phyloP scores from a whole-genome alignment of 2,113 vertebrate species.

The Felis catus region DNA sequence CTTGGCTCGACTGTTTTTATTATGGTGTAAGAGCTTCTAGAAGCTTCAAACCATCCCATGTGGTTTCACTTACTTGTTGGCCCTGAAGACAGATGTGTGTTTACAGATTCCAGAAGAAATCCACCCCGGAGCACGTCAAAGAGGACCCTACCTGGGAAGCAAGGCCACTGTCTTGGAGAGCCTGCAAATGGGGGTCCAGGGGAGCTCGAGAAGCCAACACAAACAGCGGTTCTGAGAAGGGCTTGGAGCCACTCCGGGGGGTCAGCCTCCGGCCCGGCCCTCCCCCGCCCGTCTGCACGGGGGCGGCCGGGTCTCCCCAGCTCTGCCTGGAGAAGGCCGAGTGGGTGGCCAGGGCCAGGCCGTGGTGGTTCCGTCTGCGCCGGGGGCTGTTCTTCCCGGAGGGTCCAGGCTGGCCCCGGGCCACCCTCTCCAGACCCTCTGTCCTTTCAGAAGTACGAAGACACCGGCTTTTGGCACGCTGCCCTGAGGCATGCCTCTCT shows the following conservation, averaged over 20 bases:
- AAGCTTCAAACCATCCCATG: not conserved
- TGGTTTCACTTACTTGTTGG: not conserved
- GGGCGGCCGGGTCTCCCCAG: not conserved
- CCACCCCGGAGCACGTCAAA: accelerated
- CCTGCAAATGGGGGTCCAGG: not conserved
- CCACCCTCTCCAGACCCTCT: not conserved
- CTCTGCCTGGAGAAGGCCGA: not conserved
- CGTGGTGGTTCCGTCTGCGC: not conserved
- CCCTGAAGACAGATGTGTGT: not conserved
- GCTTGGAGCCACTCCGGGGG: accelerated
- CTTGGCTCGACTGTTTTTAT: not conserved
- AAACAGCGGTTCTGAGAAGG: too few species aligned
- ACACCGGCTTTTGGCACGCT: not conserved
- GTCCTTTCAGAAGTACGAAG: not conserved
- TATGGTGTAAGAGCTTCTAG: not conserved
- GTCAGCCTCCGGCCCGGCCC: accelerated
- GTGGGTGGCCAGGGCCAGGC: not conserved
- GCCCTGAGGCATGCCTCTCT: not conserved
- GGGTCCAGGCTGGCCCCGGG: accelerated
- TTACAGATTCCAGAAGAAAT: not conserved
- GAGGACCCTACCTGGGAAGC: not conserved
- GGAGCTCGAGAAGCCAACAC: not conserved
- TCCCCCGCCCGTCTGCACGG: not conserved
- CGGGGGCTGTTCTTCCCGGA: accelerated
- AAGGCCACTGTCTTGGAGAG: not conserved